Base-by-base conservation (phyloP, 2,113 vertebrate genomes). In the Hippocampus guttulatus region DNA sequence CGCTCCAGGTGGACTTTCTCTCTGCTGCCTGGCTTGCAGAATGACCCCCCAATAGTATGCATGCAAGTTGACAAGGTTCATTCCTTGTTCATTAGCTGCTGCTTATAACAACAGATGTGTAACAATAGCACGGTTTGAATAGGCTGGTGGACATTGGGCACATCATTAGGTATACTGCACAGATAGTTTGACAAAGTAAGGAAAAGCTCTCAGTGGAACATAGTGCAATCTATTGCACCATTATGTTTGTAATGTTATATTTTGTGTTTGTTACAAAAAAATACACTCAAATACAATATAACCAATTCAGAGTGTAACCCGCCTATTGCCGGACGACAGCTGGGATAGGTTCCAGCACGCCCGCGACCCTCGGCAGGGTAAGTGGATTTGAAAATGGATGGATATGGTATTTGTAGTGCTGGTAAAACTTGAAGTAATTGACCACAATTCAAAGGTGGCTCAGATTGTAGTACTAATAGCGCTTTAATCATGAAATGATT, bases 61-160 rank as follows among this genome's bases (percentile, higher is more conserved):
- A 73, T 47, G 66, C 51, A 52, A 81, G 87, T 85, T 88, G 83
- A 90, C 81, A 84, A 74, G 25, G 86, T 90, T 86, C 89, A 90
- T 69, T 84, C 79, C 76, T 86, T 85, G 84, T 85, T 85, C 87
- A 90, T 88, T 88, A 76, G 79, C 82, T 82, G 79, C 81, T 86
- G 70, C 80, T 83, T 85, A 87, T 82, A 86, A 87, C 77, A 82
- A 79, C 82, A 85, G 81, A 60, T 58, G 43, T 20, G 61, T 70
- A 63, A 54, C 41, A 65, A 58, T 25, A 23, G 20, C 41, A 64
- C 40, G 1, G 9, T 12, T 21, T 41, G 40, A 49, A 68, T 14
- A 9, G 25, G 7, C n/a, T 55, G 27, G 1, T 67, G 40, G 38
- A 72, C 11, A 57, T 12, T 23, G 23, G 10, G 2, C 10, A 27